These are phyloP conservation scores for Panzeria rudis DNA, from an alignment of 2,888 invertebrate species.

Conservation along the genomic window DNA sequence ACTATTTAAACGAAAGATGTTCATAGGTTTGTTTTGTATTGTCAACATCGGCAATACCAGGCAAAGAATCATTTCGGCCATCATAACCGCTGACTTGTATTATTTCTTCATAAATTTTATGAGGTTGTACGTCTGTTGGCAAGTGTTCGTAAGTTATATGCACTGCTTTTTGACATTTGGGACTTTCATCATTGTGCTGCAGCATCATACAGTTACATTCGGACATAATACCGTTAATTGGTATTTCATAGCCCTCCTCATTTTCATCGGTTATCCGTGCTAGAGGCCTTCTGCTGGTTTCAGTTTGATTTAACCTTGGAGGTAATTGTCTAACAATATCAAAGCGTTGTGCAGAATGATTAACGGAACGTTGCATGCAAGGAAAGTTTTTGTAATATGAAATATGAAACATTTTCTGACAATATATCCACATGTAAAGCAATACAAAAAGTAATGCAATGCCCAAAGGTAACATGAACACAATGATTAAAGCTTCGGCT, in stretches of 20 bases:
- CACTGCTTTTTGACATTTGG: slow-evolving; percentile 74
- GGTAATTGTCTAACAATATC: slow-evolving; percentile 78
- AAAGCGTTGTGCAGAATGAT: slow-evolving; percentile 77
- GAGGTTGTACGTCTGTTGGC: slow-evolving; percentile 76
- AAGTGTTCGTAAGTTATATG: slow-evolving; percentile 80
- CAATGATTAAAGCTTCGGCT: slow-evolving; percentile 80
- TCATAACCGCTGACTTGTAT: slow-evolving; percentile 73
- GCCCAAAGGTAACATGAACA: slow-evolving; percentile 81
- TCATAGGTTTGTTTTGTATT: slow-evolving; percentile 70
- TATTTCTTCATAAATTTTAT: slow-evolving; percentile 80
- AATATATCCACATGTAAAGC: slow-evolving; percentile 82
- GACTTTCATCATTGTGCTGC: slow-evolving; percentile 18
- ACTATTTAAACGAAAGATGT: slow-evolving; percentile 68
- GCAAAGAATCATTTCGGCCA: not conserved
- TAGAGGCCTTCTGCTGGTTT: slow-evolving; percentile 57
- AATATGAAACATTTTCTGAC: slow-evolving; percentile 81
- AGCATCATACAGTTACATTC: slow-evolving; percentile 78
- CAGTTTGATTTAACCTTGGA: slow-evolving; percentile 69
- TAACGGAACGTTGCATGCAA: slow-evolving; percentile 49
- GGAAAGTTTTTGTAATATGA: slow-evolving; percentile 79
- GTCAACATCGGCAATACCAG: not conserved
- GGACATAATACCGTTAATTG: slow-evolving; percentile 77
- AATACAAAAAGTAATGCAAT: slow-evolving; percentile 80
- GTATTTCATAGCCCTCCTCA: slow-evolving; percentile 79
- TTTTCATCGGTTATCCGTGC: slow-evolving; percentile 57